A percentile compares a stretch with the other conserved stretches of the same genome.
Conservation (phyloP, 1,140 invertebrate genomes). For the Drosophila kohkoa region DNA sequence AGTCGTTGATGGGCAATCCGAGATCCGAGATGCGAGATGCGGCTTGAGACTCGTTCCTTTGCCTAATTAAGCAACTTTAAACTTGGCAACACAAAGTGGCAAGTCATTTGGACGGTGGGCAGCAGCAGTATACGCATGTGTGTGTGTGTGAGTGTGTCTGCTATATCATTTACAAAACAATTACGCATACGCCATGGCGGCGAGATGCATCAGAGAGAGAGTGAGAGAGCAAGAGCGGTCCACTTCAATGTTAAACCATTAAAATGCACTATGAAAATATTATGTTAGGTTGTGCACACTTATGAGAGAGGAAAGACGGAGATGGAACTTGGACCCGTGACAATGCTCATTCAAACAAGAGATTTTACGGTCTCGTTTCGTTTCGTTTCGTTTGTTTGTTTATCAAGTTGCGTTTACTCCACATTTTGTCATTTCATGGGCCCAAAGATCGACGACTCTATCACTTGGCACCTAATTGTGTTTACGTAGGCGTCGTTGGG, state of each 20-base stretch:
- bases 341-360: conserved; percentile 49
- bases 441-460: conserved; percentile 33
- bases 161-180: conserved; percentile 73
- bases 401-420: conserved; percentile 70
- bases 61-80: conserved; percentile 76
- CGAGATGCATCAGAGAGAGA: conserved; percentile 66
- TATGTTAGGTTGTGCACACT: conserved; percentile 70
- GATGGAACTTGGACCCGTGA: conserved; percentile 28
- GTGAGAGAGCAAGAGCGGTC: conserved; percentile 26
- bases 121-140: conserved; percentile 7
- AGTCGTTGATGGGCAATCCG: conserved; percentile 14
- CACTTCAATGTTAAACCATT: conserved; percentile 66
- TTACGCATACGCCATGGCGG: conserved; percentile 61
- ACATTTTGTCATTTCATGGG: conserved; percentile 79
- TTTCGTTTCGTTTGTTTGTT: conserved; percentile 50
- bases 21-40: conserved; percentile 5
- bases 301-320: not conserved
- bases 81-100: conserved; percentile 74
- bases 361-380: conserved; percentile 17
- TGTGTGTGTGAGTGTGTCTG: not conserved
- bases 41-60: conserved; percentile 25
- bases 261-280: conserved; percentile 80
- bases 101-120: conserved; percentile 71
- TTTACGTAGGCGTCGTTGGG: conserved; percentile 74
- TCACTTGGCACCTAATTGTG: conserved; percentile 78